phyloP scores from a whole-genome alignment of 1,140 invertebrate species.

The Paramacrobiotus metropolitanus region DNA sequence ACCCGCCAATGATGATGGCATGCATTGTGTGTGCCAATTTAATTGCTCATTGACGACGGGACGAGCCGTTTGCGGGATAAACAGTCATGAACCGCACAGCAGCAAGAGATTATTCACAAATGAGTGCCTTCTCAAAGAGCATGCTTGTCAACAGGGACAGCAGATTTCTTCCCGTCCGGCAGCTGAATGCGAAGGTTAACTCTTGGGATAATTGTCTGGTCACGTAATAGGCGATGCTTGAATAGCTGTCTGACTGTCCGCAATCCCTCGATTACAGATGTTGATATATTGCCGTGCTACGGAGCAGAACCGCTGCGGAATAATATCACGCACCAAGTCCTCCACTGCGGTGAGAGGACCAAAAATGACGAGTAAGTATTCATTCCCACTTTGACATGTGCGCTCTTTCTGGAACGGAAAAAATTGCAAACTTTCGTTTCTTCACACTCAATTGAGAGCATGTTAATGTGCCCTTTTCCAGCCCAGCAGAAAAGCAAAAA shows the following conservation, averaged over 20 bases:
- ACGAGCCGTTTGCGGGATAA: background rate
- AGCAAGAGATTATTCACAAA: background rate
- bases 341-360: background rate
- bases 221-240: background rate
- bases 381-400: background rate
- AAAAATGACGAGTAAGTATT: background rate
- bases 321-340: background rate
- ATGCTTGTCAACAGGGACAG: background rate
- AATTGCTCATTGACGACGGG: background rate
- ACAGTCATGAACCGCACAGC: background rate
- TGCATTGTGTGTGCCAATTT: constrained; percentile 4
- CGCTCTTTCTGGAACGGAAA: too few relatives aligned
- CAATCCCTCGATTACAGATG: background rate
- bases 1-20: too few relatives aligned
- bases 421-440: too few relatives aligned
- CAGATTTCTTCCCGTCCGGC: background rate
- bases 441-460: too few relatives aligned
- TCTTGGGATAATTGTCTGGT: background rate
- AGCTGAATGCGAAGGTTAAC: background rate
- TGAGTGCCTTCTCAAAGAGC: background rate
- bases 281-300: background rate
- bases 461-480: too few relatives aligned
- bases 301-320: background rate
- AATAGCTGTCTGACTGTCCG: background rate
- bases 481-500: too few relatives aligned